Percentiles rank a stretch among this genome's conserved stretches.
Conservation (phyloP, 92 coral and sea anemone genomes). For the Pocillopora grandis region DNA sequence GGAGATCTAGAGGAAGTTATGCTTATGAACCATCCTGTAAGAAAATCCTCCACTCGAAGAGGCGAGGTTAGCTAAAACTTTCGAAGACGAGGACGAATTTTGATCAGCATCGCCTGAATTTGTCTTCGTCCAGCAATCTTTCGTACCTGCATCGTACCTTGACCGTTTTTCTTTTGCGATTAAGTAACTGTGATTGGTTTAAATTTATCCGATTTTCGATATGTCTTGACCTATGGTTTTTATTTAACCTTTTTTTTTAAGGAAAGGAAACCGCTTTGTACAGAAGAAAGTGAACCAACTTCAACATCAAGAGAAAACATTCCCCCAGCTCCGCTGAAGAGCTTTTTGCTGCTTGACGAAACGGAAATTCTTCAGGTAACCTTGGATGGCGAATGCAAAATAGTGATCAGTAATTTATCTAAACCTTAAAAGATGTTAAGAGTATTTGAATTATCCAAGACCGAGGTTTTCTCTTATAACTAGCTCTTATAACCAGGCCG, state of each 20-base stretch:
- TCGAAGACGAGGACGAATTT: not conserved
- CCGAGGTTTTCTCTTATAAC: no score
- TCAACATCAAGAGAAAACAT: slow-evolving; percentile 4
- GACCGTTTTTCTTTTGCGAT: not conserved
- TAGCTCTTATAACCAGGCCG: no score
- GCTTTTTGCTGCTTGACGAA: slow-evolving; percentile 68
- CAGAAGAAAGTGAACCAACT: not conserved
- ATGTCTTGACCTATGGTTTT: not conserved
- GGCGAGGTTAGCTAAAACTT: slow-evolving; percentile 8
- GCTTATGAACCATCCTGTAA: not conserved
- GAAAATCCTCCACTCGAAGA: slow-evolving; percentile 11
- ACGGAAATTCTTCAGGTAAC: slow-evolving; percentile 74
- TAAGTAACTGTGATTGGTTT: not conserved
- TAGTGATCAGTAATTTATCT: no score
- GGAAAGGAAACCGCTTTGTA: slow-evolving; percentile 1
- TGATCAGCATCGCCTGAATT: not conserved
- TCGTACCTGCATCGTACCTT: no score
- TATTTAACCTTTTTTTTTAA: not conserved
- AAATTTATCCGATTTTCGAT: not conserved
- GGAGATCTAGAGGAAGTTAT: not conserved
- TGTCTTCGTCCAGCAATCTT: no score
- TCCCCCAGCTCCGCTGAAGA: slow-evolving; percentile 27
- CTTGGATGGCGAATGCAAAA: not conserved
- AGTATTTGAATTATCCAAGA: no score
- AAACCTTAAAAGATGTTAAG: not conserved